Evolutionary conservation across 2,888 invertebrate genomes (phyloP), one percentile per base, ranked within the genome.

Genomic region (Acrocyrtus sp.): DNA sequence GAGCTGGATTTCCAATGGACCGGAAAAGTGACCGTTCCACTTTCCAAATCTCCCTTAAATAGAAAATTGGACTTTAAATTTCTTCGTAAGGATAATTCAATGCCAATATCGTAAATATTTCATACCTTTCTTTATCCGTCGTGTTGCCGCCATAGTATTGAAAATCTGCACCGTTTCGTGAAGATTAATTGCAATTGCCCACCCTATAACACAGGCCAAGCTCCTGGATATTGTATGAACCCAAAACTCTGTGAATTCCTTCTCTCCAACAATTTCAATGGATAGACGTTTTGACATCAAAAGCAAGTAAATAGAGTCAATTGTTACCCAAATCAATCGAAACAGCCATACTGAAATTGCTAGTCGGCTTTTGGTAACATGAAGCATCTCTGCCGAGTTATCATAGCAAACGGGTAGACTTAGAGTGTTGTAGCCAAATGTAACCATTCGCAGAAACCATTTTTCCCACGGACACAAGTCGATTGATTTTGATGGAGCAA

Each of bases 201-300:
- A 60, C 2, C 6, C 15, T 5, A 60, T 10, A 17, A 60, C 8
- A 19, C 47, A 60, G 24, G 29, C 48, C 1, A 29, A 1, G 12
- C 47, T 26, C 34, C 60, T 17, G 12, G 60, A 29, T 17, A 60
- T 8, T 8, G 60, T 60, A 21, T 60, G 60, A 19, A 47, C 12
- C 60, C 60, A 60, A 48, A 60, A 60, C 27, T 60, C 34, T 1
- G 48, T 19, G n/a, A 60, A 60, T 22, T 60, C 60, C 22, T 47
- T 48, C 19, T 60, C 29, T 47, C 47, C 47, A 8, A 29, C 29
- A 10, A 8, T 5, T 2, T 48, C 21, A 12, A 48, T n/a, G 12
- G 12, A 10, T 1, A 60, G 19, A 22, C 12, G n/a, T 12, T 12
- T 2, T 8, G 60, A 60, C 2, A 60, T 60, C 3, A 60, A 2